phyloP scores from a whole-genome alignment of 1,140 invertebrate species.

The Holotrichia oblita region DNA sequence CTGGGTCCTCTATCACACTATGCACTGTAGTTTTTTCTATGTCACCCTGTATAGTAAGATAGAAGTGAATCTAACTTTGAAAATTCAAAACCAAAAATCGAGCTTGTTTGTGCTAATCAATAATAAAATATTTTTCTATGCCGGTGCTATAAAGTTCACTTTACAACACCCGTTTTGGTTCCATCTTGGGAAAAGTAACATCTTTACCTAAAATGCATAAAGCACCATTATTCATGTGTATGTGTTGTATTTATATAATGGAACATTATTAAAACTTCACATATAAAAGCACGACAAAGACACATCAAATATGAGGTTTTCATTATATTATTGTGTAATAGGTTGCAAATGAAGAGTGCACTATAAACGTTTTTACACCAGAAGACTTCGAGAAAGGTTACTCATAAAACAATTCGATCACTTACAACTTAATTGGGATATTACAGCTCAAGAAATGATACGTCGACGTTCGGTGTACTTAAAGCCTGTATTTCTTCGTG shows the following conservation, averaged over 20 bases:
- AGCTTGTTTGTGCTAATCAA: too few species aligned
- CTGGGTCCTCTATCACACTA: too few species aligned
- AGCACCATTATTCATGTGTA: too few species aligned
- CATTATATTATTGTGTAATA: conserved; percentile 51
- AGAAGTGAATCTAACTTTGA: too few species aligned
- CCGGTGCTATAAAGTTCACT: too few species aligned
- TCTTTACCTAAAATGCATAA: too few species aligned
- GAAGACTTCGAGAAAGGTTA: conserved; percentile 29
- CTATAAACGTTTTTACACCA: background rate
- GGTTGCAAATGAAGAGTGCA: conserved; percentile 14
- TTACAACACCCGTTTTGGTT: too few species aligned
- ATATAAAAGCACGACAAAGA: too few species aligned
- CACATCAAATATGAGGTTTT: background rate
- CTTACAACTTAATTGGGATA: background rate
- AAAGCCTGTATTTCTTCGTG: conserved; percentile 65
- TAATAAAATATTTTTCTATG: too few species aligned
- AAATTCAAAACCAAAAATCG: too few species aligned
- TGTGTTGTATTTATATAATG: background rate
- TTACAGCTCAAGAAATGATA: conserved; percentile 43
- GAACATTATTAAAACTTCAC: background rate
- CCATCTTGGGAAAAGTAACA: background rate
- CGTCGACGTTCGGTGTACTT: conserved; percentile 40
- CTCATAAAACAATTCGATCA: background rate
- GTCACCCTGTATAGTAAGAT: too few species aligned
- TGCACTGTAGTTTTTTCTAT: too few species aligned